phyloP scores from a whole-genome alignment of 1,140 invertebrate genomes.

The Drosophila kohkoa region DNA sequence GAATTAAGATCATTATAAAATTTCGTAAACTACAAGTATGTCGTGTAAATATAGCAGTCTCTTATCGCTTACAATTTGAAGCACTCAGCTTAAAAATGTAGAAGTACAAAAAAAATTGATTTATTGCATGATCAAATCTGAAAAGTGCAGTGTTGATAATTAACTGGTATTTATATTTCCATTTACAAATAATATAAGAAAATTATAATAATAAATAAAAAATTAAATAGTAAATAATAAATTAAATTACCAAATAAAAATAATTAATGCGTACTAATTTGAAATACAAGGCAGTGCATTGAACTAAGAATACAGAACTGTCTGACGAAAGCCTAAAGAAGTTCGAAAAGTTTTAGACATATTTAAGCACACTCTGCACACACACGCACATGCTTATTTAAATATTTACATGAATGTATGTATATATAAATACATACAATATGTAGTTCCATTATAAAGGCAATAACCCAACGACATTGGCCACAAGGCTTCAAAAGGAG shows the following conservation, averaged over 20 bases:
- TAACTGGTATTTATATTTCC: no score
- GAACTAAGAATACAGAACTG: background rate
- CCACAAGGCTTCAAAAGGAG: constrained; percentile 45
- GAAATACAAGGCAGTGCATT: background rate
- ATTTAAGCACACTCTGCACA: background rate
- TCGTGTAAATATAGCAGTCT: no score
- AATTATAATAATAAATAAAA: background rate
- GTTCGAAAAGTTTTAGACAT: background rate
- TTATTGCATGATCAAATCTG: no score
- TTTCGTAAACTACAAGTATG: no score
- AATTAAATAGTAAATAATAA: background rate
- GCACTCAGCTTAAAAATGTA: no score
- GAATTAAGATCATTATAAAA: no score
- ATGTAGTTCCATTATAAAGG: constrained; percentile 63
- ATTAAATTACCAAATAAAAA: background rate
- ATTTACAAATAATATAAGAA: no score
- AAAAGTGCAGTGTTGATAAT: no score
- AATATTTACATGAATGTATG: constrained; percentile 19
- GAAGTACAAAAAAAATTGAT: no score
- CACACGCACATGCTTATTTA: background rate
- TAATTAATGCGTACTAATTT: background rate
- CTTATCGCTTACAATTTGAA: no score
- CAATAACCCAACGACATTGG: constrained; percentile 61
- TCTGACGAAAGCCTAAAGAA: background rate
- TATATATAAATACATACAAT: background rate